Evolutionary conservation across 2,888 invertebrate genomes (phyloP).

Genomic region (Thymelicus acteon): DNA sequence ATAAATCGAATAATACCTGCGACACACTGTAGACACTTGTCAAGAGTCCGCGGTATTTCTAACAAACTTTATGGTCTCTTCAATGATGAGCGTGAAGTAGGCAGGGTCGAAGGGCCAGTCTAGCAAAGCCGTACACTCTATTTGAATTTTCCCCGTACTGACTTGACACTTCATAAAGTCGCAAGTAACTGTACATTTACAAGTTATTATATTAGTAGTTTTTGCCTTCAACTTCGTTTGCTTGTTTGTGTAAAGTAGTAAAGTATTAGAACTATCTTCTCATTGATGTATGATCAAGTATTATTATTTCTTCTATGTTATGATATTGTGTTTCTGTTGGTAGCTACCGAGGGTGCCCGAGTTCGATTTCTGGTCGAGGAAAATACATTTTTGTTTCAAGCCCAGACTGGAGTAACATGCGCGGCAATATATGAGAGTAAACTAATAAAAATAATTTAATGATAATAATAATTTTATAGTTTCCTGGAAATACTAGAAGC

Average conservation of each 20-base stretch:
- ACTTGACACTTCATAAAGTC: constrained; percentile 43
- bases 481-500: too few relatives aligned
- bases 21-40: constrained; percentile 53
- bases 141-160: constrained; percentile 39
- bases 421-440: too few relatives aligned
- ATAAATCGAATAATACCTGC: constrained; percentile 65
- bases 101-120: constrained; percentile 54
- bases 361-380: too few relatives aligned
- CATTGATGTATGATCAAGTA: too few relatives aligned
- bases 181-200: constrained; percentile 40
- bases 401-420: too few relatives aligned
- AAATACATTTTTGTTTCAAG: too few relatives aligned
- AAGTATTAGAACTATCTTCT: too few relatives aligned
- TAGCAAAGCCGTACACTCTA: constrained; percentile 22
- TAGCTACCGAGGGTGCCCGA: too few relatives aligned
- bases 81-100: constrained; percentile 69
- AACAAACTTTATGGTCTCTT: constrained; percentile 71
- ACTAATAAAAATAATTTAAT: too few relatives aligned
- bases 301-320: too few relatives aligned
- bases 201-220: constrained; percentile 29
- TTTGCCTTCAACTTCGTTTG: background rate
- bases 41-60: constrained; percentile 63
- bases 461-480: too few relatives aligned
- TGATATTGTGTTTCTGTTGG: too few relatives aligned
- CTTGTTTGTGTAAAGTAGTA: background rate